Evolutionary conservation across 2,113 vertebrate genomes (phyloP).

Genomic region (Myodes glareolus): DNA sequence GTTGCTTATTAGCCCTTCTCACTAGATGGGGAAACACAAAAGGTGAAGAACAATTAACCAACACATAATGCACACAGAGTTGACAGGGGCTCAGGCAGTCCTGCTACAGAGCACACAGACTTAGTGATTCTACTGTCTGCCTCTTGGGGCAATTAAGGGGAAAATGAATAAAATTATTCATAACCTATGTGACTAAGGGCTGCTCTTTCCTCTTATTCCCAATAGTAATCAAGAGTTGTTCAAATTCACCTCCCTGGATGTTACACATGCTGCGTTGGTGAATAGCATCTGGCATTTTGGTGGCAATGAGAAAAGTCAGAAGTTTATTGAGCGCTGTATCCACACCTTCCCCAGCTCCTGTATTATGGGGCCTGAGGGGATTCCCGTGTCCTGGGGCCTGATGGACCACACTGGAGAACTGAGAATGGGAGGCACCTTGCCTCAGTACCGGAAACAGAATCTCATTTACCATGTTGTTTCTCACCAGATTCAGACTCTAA

Average conservation of each 20-base stretch:
- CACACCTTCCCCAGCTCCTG: conserved; percentile 39
- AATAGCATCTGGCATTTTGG: conserved; percentile 62
- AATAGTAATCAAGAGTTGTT: conserved; percentile 27
- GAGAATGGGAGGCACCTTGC: conserved; percentile 27
- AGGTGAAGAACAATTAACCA: background rate
- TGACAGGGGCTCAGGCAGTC: background rate
- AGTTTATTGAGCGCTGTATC: conserved; percentile 59
- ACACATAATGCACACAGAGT: no score
- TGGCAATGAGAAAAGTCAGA: conserved; percentile 63
- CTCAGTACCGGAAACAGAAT: background rate
- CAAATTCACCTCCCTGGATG: conserved; percentile 6
- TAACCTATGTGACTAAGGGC: background rate
- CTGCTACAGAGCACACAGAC: no score
- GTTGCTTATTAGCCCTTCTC: background rate
- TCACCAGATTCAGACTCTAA: fast-evolving
- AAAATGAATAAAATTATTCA: background rate
- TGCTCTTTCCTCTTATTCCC: background rate
- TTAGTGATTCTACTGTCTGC: background rate
- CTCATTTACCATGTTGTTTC: fast-evolving
- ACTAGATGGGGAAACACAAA: background rate
- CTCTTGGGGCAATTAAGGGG: background rate
- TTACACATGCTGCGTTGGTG: conserved; percentile 51
- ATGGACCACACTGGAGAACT: conserved; percentile 69
- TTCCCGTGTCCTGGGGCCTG: conserved; percentile 27
- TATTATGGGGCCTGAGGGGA: conserved; percentile 28